Conservation (phyloP, 2,113 vertebrate genomes). For the Oxygymnocypris stewartii region DNA sequence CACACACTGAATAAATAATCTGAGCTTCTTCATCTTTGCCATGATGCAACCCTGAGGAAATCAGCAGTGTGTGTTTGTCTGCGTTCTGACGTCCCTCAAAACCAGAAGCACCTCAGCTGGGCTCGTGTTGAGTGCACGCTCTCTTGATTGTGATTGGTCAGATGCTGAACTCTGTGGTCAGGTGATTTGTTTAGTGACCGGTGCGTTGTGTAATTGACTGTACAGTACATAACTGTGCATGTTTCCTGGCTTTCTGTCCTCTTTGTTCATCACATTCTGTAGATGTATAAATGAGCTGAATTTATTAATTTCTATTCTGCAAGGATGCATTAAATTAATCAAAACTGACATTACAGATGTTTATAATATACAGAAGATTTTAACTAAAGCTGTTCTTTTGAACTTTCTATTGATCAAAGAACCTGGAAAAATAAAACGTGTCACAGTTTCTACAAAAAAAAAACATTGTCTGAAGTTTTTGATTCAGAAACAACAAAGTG, state of each 20-base stretch:
- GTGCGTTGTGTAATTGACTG: neutral
- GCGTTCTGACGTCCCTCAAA: neutral
- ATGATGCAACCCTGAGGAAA: slow-evolving; percentile 34
- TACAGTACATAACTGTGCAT: neutral
- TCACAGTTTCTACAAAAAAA: neutral
- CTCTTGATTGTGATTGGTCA: neutral
- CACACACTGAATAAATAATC: slow-evolving; percentile 25
- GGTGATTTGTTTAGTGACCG: too few species aligned
- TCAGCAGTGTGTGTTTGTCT: neutral
- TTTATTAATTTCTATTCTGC: too few species aligned
- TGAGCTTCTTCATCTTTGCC: slow-evolving; percentile 27
- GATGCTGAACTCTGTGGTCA: too few species aligned
- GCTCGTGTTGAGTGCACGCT: neutral
- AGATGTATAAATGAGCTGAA: too few species aligned
- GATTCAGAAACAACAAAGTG: too few species aligned
- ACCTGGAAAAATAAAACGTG: neutral
- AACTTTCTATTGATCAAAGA: neutral
- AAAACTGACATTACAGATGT: neutral
- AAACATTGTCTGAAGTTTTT: too few species aligned
- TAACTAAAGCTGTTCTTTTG: neutral
- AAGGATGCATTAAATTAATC: neutral
- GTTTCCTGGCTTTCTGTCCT: neutral
- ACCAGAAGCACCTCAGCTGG: neutral
- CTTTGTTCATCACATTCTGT: neutral
- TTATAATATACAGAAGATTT: neutral